Base-by-base conservation (phyloP, 2,113 vertebrate species). In the Cottus gobio region DNA sequence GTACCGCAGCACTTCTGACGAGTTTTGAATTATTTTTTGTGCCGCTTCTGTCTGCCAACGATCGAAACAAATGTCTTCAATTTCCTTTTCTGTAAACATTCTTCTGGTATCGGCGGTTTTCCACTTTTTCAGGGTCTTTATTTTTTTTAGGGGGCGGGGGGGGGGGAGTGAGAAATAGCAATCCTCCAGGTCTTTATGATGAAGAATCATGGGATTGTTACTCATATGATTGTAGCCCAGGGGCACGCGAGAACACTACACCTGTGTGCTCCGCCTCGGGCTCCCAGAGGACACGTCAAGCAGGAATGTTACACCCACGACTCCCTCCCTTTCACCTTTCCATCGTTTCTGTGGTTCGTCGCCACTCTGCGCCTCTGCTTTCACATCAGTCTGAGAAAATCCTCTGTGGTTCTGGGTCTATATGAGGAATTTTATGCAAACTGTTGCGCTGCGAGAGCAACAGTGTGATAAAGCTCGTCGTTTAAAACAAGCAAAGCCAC, bases 311-410 rank as follows among this genome's bases (percentile, higher is more conserved):
- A 44, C 77, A 85, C 83, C 75, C 64, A 6, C 3, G 11, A 28
- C 65, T 15, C 76, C 42, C 42, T 50, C 70, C 24, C 48, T 16
- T 36, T 46, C 42, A 66, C 58, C 50, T 24, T 37, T 64, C 79
- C 58, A 54, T 79, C 79, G 65, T 1, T 46, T 69, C 54, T 63
- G 56, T 44, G 57, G 62, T 48, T 16, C 56, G 46, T 34, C 39
- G 28, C 44, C 76, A 60, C 57, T 68, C 54, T 22, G 71, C 72
- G 42, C 34, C 52, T 81, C 83, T 54, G 61, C 72, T 42, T 71
- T 83, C 63, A 44, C 91, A 82, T 69, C 6, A 10, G 0, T 20
- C 39, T 71, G 87, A 73, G 61, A 90, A 71, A 93, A 90, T 89
- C 84, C 82, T 87, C 71, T 79, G 82, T 42, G 69, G 63, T 30